Percentiles rank a stretch among this genome's conserved stretches.
phyloP scores from a whole-genome alignment of 1,140 invertebrate species.

The Anoplophora glabripennis region DNA sequence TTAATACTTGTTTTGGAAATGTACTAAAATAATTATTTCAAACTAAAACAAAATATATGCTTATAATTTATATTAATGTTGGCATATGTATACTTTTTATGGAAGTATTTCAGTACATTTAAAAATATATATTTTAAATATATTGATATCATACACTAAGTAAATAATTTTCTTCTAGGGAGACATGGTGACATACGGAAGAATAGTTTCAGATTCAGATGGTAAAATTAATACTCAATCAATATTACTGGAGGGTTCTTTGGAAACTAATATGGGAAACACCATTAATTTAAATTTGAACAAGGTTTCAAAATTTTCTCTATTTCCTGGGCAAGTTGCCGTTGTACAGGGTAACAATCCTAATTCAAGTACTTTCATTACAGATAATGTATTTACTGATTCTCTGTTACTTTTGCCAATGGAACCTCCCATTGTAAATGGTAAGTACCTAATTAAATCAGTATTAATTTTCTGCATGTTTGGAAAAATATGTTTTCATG shows the following conservation, averaged over 20 bases:
- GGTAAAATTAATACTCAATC: slow-evolving; percentile 68
- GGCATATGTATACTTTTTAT: no score
- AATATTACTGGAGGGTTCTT: slow-evolving; percentile 67
- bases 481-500: not conserved
- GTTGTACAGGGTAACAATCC: slow-evolving; percentile 70
- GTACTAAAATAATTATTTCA: not conserved
- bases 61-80: no score
- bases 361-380: slow-evolving; percentile 65
- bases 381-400: slow-evolving; percentile 61
- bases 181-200: slow-evolving; percentile 59
- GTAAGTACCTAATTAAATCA: slow-evolving; percentile 19
- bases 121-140: no score
- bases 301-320: slow-evolving; percentile 64
- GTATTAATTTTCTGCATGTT: not conserved
- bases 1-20: not conserved
- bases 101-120: no score
- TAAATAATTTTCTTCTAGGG: slow-evolving; percentile 44
- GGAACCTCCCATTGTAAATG: slow-evolving; percentile 18
- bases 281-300: slow-evolving; percentile 59
- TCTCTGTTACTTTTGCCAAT: slow-evolving; percentile 37
- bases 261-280: slow-evolving; percentile 51
- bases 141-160: not conserved
- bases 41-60: no score
- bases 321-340: slow-evolving; percentile 85
- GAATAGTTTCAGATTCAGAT: slow-evolving; percentile 70